These are phyloP conservation scores for Mythimna loreyi DNA, from an alignment of 2,888 invertebrate genomes.

Conservation along the genomic window DNA sequence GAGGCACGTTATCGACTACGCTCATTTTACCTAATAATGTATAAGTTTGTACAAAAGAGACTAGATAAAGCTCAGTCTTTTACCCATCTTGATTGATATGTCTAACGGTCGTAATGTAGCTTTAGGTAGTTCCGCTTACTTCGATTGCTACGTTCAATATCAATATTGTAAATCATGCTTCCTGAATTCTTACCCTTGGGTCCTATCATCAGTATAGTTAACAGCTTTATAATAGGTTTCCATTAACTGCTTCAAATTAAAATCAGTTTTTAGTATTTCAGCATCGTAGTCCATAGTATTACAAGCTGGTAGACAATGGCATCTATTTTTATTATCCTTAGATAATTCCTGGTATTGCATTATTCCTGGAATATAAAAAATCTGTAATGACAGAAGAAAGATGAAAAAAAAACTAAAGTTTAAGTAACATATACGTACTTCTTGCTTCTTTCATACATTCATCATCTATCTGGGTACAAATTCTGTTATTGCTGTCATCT, in stretches of 20 bases:
- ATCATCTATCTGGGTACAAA: conserved; percentile 27
- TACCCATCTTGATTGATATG: too few species aligned
- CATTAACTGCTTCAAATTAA: conserved; percentile 70
- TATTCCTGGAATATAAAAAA: conserved; percentile 42
- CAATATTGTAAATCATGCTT: not conserved
- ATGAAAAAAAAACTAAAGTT: not conserved
- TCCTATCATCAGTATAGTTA: fast-evolving
- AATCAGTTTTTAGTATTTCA: conserved; percentile 92
- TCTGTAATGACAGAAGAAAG: not conserved
- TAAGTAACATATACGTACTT: conserved; percentile 42
- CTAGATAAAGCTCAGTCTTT: too few species aligned
- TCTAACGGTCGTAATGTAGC: too few species aligned
- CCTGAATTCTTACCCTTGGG: conserved; percentile 19
- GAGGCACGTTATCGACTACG: too few species aligned
- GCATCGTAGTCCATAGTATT: conserved; percentile 92
- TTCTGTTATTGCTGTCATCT: conserved; percentile 33
- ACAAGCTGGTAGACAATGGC: conserved; percentile 79
- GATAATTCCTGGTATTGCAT: conserved; percentile 40
- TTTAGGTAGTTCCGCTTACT: too few species aligned
- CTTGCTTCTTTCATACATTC: conserved; percentile 8
- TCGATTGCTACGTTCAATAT: not conserved
- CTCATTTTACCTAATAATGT: too few species aligned
- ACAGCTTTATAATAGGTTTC: not conserved
- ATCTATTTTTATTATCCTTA: conserved; percentile 25
- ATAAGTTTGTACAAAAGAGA: too few species aligned